Evolutionary conservation across 2,888 invertebrate species (phyloP).

Genomic region (Mythimna impura): DNA sequence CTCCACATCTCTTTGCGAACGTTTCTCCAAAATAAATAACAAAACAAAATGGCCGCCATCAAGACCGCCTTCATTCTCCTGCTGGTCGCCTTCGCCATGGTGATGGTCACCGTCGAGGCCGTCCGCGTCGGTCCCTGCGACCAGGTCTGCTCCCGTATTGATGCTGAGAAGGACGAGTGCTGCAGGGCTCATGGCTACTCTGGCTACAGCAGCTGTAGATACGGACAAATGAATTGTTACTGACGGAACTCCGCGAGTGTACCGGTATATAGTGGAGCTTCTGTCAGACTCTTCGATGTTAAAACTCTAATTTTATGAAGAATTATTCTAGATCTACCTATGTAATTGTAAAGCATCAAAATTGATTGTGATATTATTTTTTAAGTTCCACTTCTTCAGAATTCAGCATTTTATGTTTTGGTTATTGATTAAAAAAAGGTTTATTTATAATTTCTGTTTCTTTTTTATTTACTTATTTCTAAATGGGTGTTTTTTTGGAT

Average conservation of each 20-base stretch:
- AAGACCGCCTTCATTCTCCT: constrained; percentile 38
- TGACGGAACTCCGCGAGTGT: not conserved
- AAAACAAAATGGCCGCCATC: constrained; percentile 33
- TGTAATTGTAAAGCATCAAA: not conserved
- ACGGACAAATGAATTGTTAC: not conserved
- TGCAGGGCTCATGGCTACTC: constrained; percentile 40
- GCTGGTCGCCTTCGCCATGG: constrained; percentile 40
- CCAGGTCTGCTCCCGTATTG: constrained; percentile 31
- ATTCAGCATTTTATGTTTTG: not conserved
- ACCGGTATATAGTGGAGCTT: not conserved
- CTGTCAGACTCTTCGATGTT: not conserved
- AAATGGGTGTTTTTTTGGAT: not conserved
- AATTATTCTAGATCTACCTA: not conserved
- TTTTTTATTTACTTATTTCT: not conserved
- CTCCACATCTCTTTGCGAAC: not conserved
- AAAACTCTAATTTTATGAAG: not conserved
- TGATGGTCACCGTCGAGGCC: constrained; percentile 32
- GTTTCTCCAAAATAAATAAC: not conserved
- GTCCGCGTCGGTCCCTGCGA: constrained; percentile 19
- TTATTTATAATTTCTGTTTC: not conserved
- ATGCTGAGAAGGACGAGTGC: constrained; percentile 28
- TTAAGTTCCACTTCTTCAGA: not conserved
- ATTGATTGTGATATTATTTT: not conserved
- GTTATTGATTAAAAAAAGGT: not conserved
- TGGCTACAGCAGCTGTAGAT: not conserved